A percentile compares a stretch with the other conserved stretches of the same genome.
These are phyloP conservation scores for Luehdorfia chinensis DNA, from an alignment of 1,140 invertebrate species.

Conservation along the genomic window DNA sequence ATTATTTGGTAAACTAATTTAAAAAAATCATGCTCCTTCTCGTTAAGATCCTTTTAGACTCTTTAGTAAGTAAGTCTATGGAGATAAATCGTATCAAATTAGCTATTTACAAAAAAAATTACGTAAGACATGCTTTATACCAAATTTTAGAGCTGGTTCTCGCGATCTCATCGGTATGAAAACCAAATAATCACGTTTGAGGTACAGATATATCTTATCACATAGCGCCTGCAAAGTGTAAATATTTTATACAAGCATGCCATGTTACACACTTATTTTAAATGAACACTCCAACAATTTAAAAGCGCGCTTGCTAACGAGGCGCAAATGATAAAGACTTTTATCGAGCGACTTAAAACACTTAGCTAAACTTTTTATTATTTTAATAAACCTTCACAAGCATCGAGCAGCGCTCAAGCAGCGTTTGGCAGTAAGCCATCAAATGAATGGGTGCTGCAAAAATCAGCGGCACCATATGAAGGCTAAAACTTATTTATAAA, in stretches of 20 bases:
- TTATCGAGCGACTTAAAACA: conserved; percentile 13
- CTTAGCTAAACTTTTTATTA: conserved; percentile 22
- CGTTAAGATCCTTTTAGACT: too few species aligned
- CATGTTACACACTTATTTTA: conserved; percentile 5
- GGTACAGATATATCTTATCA: conserved; percentile 73
- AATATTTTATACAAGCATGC: conserved; percentile 44
- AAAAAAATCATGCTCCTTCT: too few species aligned
- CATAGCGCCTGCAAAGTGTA: conserved; percentile 36
- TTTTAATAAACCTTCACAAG: conserved; percentile 19
- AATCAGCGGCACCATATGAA: conserved; percentile 21
- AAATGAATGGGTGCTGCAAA: conserved; percentile 25
- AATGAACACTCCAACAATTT: conserved; percentile 1
- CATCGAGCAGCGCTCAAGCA: conserved; percentile 27
- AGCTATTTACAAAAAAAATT: too few species aligned
- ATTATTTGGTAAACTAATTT: too few species aligned
- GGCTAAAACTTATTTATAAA: too few species aligned
- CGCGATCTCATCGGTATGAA: too few species aligned
- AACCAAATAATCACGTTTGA: too few species aligned
- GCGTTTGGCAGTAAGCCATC: conserved; percentile 35
- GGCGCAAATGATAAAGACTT: not conserved
- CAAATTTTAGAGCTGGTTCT: too few species aligned
- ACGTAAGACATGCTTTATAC: too few species aligned
- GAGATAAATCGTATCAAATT: too few species aligned
- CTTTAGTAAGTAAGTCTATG: too few species aligned
- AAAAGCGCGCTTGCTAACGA: conserved; percentile 19